Conservation (phyloP, 2,113 vertebrate species). For the Camarhynchus parvulus region DNA sequence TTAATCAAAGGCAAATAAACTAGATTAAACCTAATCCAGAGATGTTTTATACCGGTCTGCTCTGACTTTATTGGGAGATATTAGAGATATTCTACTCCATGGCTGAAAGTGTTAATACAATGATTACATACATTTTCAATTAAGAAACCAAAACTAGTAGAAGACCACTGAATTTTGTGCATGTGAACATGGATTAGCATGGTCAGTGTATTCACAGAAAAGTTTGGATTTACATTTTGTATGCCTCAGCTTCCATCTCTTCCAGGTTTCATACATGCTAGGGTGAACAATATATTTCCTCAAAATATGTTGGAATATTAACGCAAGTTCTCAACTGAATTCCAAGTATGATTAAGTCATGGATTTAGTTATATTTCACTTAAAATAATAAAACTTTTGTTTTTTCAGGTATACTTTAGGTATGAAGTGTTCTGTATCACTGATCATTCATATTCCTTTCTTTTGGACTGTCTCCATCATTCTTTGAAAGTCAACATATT, state of each 20-base stretch:
- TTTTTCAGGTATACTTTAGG: background rate
- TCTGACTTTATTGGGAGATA: background rate
- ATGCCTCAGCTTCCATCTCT: background rate
- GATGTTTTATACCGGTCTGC: background rate
- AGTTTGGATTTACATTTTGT: background rate
- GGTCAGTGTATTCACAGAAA: background rate
- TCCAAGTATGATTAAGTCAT: background rate
- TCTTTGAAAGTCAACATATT: background rate
- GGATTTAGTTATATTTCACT: background rate
- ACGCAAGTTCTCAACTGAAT: background rate
- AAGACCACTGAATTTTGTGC: background rate
- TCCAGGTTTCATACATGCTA: background rate
- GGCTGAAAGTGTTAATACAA: background rate
- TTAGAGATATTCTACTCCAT: background rate
- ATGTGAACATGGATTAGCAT: background rate
- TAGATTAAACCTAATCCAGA: background rate
- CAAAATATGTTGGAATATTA: background rate
- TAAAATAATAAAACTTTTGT: background rate
- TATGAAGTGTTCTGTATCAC: background rate
- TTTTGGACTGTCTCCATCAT: background rate
- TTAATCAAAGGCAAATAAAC: accelerated
- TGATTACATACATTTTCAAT: background rate
- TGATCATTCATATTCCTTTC: background rate
- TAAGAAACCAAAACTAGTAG: background rate
- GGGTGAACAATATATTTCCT: background rate